Evolutionary conservation across 2,113 vertebrate species (phyloP), one percentile per base, ranked within the genome.

Genomic region (Amazona vittata): DNA sequence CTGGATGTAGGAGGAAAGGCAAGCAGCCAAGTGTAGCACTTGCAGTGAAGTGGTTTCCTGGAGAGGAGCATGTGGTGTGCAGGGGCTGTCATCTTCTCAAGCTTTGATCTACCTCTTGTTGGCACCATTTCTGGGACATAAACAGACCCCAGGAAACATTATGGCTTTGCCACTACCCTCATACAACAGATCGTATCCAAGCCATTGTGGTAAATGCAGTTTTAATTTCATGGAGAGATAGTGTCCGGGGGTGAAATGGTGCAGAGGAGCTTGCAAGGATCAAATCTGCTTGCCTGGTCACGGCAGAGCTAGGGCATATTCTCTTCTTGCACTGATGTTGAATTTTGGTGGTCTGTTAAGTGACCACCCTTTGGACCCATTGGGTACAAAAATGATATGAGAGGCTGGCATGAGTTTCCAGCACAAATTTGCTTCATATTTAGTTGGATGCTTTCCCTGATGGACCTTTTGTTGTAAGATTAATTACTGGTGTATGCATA

Each of bases 311-410:
- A 47, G 47, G 52, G 24, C 7, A 3, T 0, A 0, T 29, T 62
- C 37, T 82, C 11, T 67, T 43, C 6, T 50, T 47, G n/a, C 60
- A n/a, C 4, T 1, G 2, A 29, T 50, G 18, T 41, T 41, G 3
- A 64, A 20, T 39, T 76, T 55, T 5, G 63, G 43, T 55, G 17
- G 17, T 15, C 9, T 77, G 14, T 4, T 28, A 8, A 43, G 33
- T 33, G 29, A 20, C 35, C 46, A 37, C 31, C 44, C 12, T 33
- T 53, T 3, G 13, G 21, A 29, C 28, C 18, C 47, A 19, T 4
- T 0, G 1, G 15, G 10, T 3, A 18, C 6, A 29, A 11, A 78
- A 35, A 49, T 14, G 10, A 1, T 35, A 2, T 2, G 28, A 70
- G 37, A 46, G 35, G 39, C 20, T 64, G 62, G 9, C 24, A 5